Evolutionary conservation across 2,797 vertebrate genomes (phyloP).

Genomic region (Aselliscus stoliczkanus): DNA sequence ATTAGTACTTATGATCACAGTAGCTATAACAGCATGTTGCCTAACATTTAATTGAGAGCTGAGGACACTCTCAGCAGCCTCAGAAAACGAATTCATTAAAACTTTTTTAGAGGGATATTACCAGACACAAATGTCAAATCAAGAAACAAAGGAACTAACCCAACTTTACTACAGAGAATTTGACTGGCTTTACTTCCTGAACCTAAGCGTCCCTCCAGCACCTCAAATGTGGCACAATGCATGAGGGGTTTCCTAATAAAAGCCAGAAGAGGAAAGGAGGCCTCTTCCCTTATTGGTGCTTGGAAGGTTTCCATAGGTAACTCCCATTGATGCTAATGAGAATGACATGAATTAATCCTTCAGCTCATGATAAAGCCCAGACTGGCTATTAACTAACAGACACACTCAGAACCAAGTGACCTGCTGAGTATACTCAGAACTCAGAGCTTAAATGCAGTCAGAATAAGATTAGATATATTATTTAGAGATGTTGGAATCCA

Average conservation of each 20-base stretch:
- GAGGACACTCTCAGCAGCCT: neutral
- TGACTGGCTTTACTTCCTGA: neutral
- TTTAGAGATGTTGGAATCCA: neutral
- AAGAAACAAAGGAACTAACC: neutral
- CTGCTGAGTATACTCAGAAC: neutral
- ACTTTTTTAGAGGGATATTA: neutral
- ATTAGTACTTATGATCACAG: neutral
- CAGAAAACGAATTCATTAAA: neutral
- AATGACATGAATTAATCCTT: slow-evolving; percentile 50
- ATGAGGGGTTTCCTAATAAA: neutral
- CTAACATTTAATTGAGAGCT: neutral
- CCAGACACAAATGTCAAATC: neutral
- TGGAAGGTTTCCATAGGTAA: slow-evolving; percentile 37
- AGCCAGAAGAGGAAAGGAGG: slow-evolving; percentile 5
- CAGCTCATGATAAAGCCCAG: neutral
- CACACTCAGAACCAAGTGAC: slow-evolving; percentile 56
- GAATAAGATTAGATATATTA: neutral
- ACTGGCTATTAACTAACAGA: slow-evolving; percentile 32
- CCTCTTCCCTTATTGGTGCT: slow-evolving; percentile 16
- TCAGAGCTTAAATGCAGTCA: neutral
- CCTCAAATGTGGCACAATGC: neutral
- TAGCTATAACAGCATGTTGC: neutral
- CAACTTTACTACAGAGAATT: neutral
- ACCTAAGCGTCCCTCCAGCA: neutral
- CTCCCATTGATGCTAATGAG: slow-evolving; percentile 43